A percentile compares a stretch with the other conserved stretches of the same genome.
phyloP scores from a whole-genome alignment of 1,140 invertebrate species.

The Glomeris maerens region DNA sequence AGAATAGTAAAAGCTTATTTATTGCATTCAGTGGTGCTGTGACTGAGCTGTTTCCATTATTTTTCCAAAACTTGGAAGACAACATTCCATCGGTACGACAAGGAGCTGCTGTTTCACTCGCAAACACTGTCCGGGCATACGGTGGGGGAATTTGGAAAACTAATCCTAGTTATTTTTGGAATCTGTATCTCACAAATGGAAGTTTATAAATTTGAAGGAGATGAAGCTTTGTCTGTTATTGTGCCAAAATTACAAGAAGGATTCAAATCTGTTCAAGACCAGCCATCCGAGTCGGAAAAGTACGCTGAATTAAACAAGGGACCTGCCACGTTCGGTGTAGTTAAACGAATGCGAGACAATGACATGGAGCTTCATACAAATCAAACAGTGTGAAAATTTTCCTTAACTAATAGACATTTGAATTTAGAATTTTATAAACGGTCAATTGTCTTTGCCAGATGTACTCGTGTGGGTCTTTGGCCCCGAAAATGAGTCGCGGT shows the following conservation, averaged over 20 bases:
- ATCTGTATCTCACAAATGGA: not conserved
- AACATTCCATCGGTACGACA: conserved; percentile 41
- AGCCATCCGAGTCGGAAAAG: conserved; percentile 33
- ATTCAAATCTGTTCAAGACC: conserved; percentile 30
- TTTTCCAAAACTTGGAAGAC: conserved; percentile 40
- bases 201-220: conserved; percentile 11
- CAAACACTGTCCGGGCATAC: conserved; percentile 37
- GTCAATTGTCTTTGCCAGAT: conserved; percentile 30
- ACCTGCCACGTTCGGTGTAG: conserved; percentile 35
- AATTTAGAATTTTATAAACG: conserved; percentile 6
- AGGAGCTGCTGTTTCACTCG: conserved; percentile 38
- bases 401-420: not conserved
- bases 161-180: not conserved
- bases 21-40: too few species aligned
- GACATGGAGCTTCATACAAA: conserved; percentile 38
- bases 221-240: conserved; percentile 23
- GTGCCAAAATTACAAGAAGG: conserved; percentile 22
- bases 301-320: conserved; percentile 32
- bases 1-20: too few species aligned
- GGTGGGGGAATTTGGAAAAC: too few species aligned
- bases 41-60: conserved; percentile 36
- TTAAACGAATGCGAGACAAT: conserved; percentile 37
- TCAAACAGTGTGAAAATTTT: conserved; percentile 31
- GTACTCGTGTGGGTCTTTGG: conserved; percentile 43
- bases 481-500: conserved; percentile 39